Conservation (phyloP, 2,113 vertebrate genomes). For the Platysternon megacephalum region DNA sequence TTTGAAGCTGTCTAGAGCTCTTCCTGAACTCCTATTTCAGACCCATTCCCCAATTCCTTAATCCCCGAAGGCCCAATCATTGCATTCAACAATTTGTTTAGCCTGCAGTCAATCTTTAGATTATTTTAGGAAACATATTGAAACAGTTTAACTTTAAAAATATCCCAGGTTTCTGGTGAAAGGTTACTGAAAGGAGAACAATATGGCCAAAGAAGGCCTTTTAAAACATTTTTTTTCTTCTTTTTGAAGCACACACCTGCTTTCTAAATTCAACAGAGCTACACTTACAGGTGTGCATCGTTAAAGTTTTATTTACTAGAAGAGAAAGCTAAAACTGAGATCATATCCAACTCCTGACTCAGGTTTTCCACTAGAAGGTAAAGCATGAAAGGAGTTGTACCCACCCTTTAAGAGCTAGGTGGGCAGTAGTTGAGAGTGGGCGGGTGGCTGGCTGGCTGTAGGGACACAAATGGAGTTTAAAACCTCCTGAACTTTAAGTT, state of each 20-base stretch:
- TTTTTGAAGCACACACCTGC: background rate
- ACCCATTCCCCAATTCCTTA: background rate
- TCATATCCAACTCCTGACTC: background rate
- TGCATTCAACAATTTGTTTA: background rate
- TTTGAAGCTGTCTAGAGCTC: background rate
- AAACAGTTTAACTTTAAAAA: background rate
- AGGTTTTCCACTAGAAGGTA: background rate
- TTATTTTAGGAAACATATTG: background rate
- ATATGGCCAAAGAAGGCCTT: background rate
- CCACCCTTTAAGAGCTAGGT: no score
- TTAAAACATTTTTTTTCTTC: background rate
- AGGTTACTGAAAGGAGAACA: background rate
- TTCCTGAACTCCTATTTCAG: background rate
- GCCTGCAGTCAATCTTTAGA: background rate
- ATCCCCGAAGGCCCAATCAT: background rate
- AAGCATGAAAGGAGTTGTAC: no score
- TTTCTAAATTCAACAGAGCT: background rate
- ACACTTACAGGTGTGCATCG: background rate
- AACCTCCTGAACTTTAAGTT: no score
- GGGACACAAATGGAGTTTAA: no score
- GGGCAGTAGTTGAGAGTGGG: no score
- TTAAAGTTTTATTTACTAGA: background rate
- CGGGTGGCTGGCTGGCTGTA: no score
- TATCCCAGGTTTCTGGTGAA: background rate
- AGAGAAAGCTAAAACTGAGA: background rate